Base-by-base conservation (phyloP, 2,113 vertebrate species). In the Pachyramphus minor region DNA sequence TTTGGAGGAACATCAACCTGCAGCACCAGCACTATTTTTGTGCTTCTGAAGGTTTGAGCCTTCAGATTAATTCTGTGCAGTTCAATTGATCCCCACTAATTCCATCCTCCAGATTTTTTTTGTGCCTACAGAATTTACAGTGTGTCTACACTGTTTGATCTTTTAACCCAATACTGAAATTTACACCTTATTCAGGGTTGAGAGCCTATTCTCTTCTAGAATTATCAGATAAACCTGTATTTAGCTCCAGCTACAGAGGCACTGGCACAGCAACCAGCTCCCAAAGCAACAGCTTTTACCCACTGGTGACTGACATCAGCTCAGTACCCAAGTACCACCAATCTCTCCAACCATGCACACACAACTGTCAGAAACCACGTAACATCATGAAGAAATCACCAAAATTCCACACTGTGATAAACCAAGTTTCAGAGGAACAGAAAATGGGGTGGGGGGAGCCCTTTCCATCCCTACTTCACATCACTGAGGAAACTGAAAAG, bases 401-500 rank as follows among this genome's bases (percentile, higher is more conserved):
- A 88, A 94, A 97, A 94, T 77, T 93, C 95, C 95, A 80, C 1
- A 23, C 44, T 69, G 39, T 23, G 20, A 77, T 68, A 86, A 86
- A 63, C 3, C 33, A 71, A 18, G 33, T 84, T 96, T 96, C 95
- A 92, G 85, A 91, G 90, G 94, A 97, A 87, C 80, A 47, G 74
- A 88, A 79, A 83, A 33, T 0, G 18, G n/a, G 67, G 55, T 0
- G 0, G 66, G 59, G 73, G 47, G 28, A 59, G 49, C 62, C 37
- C 42, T 64, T 93, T 72, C 74, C 76, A 55, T 4, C 14, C 27
- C 60, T 37, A 71, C 14, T 45, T 33, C 21, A 66, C 81, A 66
- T 75, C 80, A 74, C 12, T 7, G 1, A 28, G 22, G 63, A 92
- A 93, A 84, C 64, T 30, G 8, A 92, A 93, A 96, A 93, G 66